Base-by-base conservation (phyloP, 1,140 invertebrate genomes). In the Drosophila pruinosa region DNA sequence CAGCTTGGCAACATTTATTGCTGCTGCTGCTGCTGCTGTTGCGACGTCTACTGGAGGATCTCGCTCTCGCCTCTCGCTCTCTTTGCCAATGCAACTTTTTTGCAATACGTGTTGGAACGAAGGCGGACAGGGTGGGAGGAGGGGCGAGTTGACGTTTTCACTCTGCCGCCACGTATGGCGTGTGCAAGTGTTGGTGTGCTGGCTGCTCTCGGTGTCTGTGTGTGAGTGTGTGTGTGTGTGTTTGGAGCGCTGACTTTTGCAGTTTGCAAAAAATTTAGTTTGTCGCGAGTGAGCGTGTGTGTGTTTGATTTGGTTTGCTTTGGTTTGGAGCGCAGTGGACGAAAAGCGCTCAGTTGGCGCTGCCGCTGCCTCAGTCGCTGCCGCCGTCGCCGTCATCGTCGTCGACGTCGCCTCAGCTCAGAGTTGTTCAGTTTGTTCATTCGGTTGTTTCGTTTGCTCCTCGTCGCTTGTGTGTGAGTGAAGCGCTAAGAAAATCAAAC, bases 371-470 rank as follows among this genome's bases (percentile, higher is more conserved):
- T 8, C 26, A n/a, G 47, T 26, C 22, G 36, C 8, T 45, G 61
- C 38, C 31, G 54, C 28, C 24, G 61, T 12, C 45, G 61, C 19
- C 31, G 77, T 19, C 61, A 56, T 24, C 24, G 53, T n/a, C 65
- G 62, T 59, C 24, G 47, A 31, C 48, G 53, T 68, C 72, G 59
- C 59, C 56, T 21, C 61, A 54, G 53, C 68, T 75, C 70, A 68
- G 53, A 72, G 72, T 58, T 67, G 69, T 75, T 75, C 61, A 61
- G 81, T 78, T 76, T 62, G 82, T 80, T 86, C 81, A 86, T 86
- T 86, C 82, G 77, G 81, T 80, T 86, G 81, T 88, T 74, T 86
- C 81, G 81, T 81, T 88, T 88, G 82, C 81, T 86, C 81, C 81
- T 86, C 81, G 81, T 86, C 81, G 81, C 81, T 81, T 86, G 81